A percentile compares a stretch with the other conserved stretches of the same genome.
phyloP scores from a whole-genome alignment of 1,140 invertebrate genomes.

The Calliphora vicina region DNA sequence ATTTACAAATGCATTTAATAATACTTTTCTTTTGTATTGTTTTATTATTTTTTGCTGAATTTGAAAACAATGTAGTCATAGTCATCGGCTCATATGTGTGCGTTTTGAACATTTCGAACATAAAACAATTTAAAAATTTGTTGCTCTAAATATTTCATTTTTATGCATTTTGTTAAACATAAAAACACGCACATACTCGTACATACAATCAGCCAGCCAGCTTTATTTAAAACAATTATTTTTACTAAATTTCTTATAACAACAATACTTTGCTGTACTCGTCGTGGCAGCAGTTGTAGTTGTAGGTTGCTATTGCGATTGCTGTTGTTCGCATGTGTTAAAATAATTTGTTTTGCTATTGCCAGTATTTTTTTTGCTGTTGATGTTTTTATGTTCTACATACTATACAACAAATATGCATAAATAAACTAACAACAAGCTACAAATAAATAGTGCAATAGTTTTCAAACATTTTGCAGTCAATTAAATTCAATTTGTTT shows the following conservation, averaged over 20 bases:
- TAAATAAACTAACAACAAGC: not conserved
- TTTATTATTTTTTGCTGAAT: no score
- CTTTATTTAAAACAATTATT: not conserved
- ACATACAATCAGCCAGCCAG: not conserved
- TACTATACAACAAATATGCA: not conserved
- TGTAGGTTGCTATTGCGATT: no score
- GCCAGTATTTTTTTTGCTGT: not conserved
- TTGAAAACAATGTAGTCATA: no score
- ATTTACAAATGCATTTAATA: not conserved
- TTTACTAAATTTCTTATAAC: not conserved
- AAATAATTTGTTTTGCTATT: not conserved
- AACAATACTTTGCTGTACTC: not conserved
- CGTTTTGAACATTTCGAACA: no score
- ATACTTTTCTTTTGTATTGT: no score
- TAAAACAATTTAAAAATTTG: slow-evolving; percentile 2
- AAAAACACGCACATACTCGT: not conserved
- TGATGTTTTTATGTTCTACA: slow-evolving; percentile 3
- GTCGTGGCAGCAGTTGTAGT: not conserved
- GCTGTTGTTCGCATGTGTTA: not conserved
- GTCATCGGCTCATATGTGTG: no score
- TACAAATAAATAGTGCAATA: slow-evolving; percentile 17
- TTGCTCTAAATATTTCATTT: slow-evolving; percentile 3
- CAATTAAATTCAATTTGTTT: slow-evolving; percentile 35
- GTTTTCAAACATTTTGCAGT: slow-evolving; percentile 32
- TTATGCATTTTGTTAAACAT: not conserved